A percentile compares a stretch with the other conserved stretches of the same genome.
Evolutionary conservation across 2,888 invertebrate genomes (phyloP).

Genomic region (Hypercompe scribonia): DNA sequence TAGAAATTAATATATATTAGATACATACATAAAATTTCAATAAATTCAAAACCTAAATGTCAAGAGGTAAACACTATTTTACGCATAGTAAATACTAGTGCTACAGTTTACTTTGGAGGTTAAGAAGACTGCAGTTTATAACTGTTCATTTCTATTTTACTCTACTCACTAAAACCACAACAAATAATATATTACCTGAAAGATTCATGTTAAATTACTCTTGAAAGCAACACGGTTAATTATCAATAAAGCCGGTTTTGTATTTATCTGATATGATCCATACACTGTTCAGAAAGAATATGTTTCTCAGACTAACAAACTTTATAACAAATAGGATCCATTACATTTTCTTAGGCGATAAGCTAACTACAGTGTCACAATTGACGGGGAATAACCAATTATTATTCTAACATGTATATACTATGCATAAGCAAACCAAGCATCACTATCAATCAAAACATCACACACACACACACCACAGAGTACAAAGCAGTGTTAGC

Average conservation of each 20-base stretch:
- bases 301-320: not conserved
- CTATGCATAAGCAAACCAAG: no score
- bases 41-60: not conserved
- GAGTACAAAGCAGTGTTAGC: no score
- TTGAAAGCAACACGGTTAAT: not conserved
- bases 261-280: not conserved
- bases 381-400: not conserved
- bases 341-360: not conserved
- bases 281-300: not conserved
- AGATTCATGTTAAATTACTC: constrained; percentile 2
- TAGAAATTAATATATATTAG: not conserved
- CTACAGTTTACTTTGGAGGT: not conserved
- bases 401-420: not conserved
- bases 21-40: not conserved
- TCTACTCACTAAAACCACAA: not conserved
- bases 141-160: not conserved
- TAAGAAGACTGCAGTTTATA: not conserved
- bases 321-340: not conserved
- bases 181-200: constrained; percentile 5
- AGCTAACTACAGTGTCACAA: constrained; percentile 1
- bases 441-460: no score
- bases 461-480: no score
- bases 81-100: not conserved
- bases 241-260: not conserved
- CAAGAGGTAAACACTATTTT: not conserved